Percentiles rank a stretch among this genome's conserved stretches.
These are phyloP conservation scores for Anser brachyrhynchus DNA, from an alignment of 2,113 vertebrate genomes.

Conservation along the genomic window DNA sequence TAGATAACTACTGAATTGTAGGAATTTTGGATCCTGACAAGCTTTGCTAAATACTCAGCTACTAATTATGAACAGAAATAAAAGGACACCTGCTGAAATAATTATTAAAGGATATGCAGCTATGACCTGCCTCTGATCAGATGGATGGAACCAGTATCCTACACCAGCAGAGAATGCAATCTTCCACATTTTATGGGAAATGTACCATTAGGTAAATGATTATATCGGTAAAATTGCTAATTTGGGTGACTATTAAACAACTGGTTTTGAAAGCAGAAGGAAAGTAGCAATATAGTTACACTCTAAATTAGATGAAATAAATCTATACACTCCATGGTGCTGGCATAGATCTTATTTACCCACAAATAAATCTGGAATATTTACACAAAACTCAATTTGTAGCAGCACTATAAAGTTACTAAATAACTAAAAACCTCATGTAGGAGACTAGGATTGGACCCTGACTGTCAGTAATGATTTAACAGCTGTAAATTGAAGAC, in stretches of 20 bases:
- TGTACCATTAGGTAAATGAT: neutral
- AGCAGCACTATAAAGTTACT: neutral
- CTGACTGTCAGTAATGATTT: neutral
- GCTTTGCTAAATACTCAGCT: neutral
- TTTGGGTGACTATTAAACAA: neutral
- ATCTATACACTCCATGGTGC: neutral
- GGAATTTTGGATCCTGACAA: constrained; percentile 22
- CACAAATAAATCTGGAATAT: neutral
- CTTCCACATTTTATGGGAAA: neutral
- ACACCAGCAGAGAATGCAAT: neutral
- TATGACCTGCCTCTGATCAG: constrained; percentile 10
- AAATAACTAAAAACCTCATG: neutral
- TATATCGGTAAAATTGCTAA: neutral
- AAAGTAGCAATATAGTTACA: neutral
- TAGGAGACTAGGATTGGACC: neutral
- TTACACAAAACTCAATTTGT: neutral
- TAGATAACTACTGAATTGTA: constrained; percentile 2
- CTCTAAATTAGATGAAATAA: neutral
- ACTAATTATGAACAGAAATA: constrained; percentile 43
- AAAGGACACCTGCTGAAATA: constrained; percentile 50
- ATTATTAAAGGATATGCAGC: constrained; percentile 10
- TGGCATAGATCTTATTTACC: neutral
- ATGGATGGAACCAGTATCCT: neutral
- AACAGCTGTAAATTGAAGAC: neutral
- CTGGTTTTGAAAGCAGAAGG: neutral